Evolutionary conservation across 1,140 invertebrate species (phyloP), one percentile per base, ranked within the genome.

Genomic region (Drosophila albomicans): DNA sequence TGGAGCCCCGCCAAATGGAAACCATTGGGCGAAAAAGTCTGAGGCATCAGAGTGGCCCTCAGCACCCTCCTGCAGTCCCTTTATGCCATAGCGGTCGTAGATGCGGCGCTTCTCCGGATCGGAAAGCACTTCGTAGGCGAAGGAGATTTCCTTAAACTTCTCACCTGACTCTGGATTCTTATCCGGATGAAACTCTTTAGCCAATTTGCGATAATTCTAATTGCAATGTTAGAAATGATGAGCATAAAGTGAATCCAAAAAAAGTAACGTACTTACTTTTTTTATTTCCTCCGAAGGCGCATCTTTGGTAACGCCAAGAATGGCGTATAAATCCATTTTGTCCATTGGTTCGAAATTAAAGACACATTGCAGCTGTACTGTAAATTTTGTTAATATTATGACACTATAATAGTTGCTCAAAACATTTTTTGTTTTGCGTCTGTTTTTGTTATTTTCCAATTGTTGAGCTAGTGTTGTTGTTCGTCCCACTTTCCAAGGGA

Each of bases 111-210:
- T 96, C 67, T 95, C 95, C 5, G 95, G 93, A 93, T 95, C 95
- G 1, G 96, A 97, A 4, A 98, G 93, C 35, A 97, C 95, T 93
- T 98, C 97, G 91, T 98, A 97, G 4, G 97, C 97, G 92, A 96
- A 97, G 64, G 96, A 96, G 79, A 98, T 98, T 94, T 98, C 96
- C 91, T 98, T 98, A 87, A 98, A 97, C 93, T 96, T 96, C 76
- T 97, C 96, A 49, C 96, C 97, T 65, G 96, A 95, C 75, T 95
- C 95, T 2, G 95, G 95, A 93, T 98, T 98, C 91, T 97, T 98
- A 82, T 98, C 97, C 16, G 97, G 97, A 93, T 98, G 97, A 92
- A 95, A 97, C 94, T 97, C 96, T 93, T 97, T 97, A 4, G 97
- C 97, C 78, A 98, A 92, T 93, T 96, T 96, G 66, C 96, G 94